A percentile compares a stretch with the other conserved stretches of the same genome.
These are phyloP conservation scores for Cathartes aura DNA, from an alignment of 2,113 vertebrate species.

Conservation along the genomic window DNA sequence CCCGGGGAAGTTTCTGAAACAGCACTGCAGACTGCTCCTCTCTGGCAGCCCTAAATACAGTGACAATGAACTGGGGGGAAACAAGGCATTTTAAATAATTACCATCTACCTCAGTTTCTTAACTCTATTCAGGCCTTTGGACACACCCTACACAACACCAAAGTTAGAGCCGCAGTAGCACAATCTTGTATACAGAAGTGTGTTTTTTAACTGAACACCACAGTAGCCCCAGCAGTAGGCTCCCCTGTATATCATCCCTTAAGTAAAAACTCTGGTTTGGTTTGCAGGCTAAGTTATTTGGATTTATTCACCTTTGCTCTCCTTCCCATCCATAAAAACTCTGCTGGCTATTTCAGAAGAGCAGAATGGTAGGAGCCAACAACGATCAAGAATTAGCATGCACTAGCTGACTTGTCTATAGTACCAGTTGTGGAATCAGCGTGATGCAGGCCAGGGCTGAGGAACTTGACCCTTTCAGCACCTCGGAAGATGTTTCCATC, in stretches of 20 bases:
- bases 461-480: not conserved
- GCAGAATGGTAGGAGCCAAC: not conserved
- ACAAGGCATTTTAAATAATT: not conserved
- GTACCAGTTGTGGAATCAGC: fast-evolving
- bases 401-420: not conserved
- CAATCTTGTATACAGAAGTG: not conserved
- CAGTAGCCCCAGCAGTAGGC: not conserved
- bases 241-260: fast-evolving
- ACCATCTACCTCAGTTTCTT: not conserved
- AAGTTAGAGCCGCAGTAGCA: not conserved
- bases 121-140: not conserved
- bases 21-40: not conserved
- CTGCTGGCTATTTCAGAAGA: not conserved
- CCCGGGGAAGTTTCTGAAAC: not conserved
- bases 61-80: not conserved
- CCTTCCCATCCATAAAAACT: not conserved
- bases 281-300: fast-evolving
- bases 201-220: not conserved
- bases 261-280: not conserved
- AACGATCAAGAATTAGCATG: fast-evolving
- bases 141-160: not conserved
- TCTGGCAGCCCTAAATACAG: not conserved
- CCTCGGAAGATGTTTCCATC: not conserved
- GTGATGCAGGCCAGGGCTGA: not conserved
- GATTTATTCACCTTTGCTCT: not conserved